Evolutionary conservation across 2,888 invertebrate species (phyloP).

Genomic region (Melipona beecheii): DNA sequence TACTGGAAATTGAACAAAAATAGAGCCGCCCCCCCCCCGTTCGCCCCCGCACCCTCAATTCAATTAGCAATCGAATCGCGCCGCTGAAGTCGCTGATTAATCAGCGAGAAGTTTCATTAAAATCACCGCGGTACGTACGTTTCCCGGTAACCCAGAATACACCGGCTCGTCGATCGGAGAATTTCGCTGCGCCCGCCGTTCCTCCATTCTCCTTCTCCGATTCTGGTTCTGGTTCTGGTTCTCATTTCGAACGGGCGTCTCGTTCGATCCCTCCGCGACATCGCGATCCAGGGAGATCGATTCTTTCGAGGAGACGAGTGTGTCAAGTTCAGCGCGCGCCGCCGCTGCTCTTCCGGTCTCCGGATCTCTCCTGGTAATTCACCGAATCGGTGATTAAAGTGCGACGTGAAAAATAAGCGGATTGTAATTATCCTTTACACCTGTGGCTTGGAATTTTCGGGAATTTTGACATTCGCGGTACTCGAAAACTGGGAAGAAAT

Average conservation of each 20-base stretch:
- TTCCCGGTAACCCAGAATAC: conserved; percentile 28
- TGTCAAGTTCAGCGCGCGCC: conserved; percentile 5
- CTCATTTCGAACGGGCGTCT: not conserved
- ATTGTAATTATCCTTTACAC: not conserved
- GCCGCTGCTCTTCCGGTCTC: not conserved
- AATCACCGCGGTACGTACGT: conserved; percentile 36
- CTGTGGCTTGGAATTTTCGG: not conserved
- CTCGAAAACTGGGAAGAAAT: too few relatives aligned
- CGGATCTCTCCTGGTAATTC: not conserved
- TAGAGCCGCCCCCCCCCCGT: conserved; percentile 8
- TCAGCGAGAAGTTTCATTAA: conserved; percentile 42
- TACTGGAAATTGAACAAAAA: conserved; percentile 51
- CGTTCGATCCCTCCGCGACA: not conserved
- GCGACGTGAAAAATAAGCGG: not conserved
- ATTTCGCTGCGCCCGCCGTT: conserved; percentile 10
- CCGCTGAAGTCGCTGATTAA: conserved; percentile 47
- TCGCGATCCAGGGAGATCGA: not conserved
- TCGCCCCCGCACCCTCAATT: conserved; percentile 24
- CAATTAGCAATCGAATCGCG: conserved; percentile 48
- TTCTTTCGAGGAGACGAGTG: not conserved
- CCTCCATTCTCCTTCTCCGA: not conserved
- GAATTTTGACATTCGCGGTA: too few relatives aligned
- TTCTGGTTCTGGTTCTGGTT: too few relatives aligned
- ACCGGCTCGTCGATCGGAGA: conserved; percentile 22
- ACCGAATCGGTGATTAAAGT: not conserved